Evolutionary conservation across 2,888 invertebrate genomes (phyloP), one percentile per base, ranked within the genome.

Genomic region (Xanthostigma xanthostigma): DNA sequence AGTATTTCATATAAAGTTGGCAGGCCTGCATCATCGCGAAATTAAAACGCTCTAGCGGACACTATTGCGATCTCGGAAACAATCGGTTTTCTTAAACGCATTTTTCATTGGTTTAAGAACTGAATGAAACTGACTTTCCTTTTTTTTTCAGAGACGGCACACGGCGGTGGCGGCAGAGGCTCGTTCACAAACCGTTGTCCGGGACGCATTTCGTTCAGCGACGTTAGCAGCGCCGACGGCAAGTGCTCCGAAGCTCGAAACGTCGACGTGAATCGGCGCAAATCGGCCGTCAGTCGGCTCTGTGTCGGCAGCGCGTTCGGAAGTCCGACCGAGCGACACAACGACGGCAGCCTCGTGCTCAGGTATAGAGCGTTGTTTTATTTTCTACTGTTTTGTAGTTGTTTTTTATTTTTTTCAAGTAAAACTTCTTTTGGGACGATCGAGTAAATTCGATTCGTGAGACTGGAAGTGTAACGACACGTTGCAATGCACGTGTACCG

Each of bases 301-400:
- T 67, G 67, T 50, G 61, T 63, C 36, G 44, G 48, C 12, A 49
- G 48, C 35, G 44, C 44, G 11, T 38, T 36, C 33, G 43, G 48
- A 50, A 67, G 67, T 50, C 73, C 72, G 13, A 68, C 72, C 17
- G 74, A 75, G 56, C 64, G 73, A 39, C 67, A 70, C 53, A 64
- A 73, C 4, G 74, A 81, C 62, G 79, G 81, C 11, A 73, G 73
- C 8, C 66, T 79, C 11, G 70, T 76, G 14, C 68, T 82, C 33
- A 76, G 80, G 81, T 81, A 55, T 64, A 61, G 1, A 3, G 27
- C 27, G 3, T 3, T 27, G 3, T 6, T 27, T 6, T 27, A 6
- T 27, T 27, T 27, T 27, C 27, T 27, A 5, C 6, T 27, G 3
- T 27, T 17, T 17, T 4, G 17, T n/a, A n/a, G n/a, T n/a, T n/a